Evolutionary conservation across 2,113 vertebrate species (phyloP).

Genomic region (Pimephales promelas): DNA sequence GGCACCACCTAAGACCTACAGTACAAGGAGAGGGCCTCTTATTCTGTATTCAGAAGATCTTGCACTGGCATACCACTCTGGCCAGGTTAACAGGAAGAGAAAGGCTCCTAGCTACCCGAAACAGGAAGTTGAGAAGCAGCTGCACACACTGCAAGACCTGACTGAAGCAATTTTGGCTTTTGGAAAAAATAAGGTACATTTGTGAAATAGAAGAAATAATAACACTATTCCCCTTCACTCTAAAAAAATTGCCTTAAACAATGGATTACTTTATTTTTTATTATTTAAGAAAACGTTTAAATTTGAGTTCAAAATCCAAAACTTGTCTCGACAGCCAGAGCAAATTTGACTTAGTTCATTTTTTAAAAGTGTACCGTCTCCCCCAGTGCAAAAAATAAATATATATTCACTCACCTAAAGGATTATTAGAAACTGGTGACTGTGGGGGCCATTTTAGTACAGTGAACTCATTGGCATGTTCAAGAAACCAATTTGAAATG

Average conservation of each 20-base stretch:
- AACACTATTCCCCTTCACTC: not conserved
- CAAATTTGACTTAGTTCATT: not conserved
- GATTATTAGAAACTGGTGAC: no score
- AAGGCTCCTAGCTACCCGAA: not conserved
- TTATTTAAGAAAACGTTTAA: no score
- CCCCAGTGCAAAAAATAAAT: not conserved
- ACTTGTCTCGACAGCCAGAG: no score
- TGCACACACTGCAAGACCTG: slow-evolving; percentile 17
- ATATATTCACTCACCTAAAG: no score
- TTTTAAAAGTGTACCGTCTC: not conserved
- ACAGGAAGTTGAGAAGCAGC: slow-evolving; percentile 43
- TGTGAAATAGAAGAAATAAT: not conserved
- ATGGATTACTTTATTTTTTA: no score
- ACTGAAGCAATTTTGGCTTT: slow-evolving; percentile 71
- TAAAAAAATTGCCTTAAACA: no score
- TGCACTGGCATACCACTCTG: slow-evolving; percentile 60
- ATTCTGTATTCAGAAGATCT: slow-evolving; percentile 81
- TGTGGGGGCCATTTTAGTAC: no score
- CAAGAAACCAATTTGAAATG: no score
- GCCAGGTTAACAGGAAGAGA: slow-evolving; percentile 55
- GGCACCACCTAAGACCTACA: slow-evolving; percentile 80
- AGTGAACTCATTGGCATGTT: no score
- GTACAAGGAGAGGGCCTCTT: slow-evolving; percentile 75
- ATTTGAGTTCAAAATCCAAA: no score
- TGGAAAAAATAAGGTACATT: slow-evolving; percentile 70